A percentile compares a stretch with the other conserved stretches of the same genome.
Evolutionary conservation across 2,888 invertebrate genomes (phyloP).

Genomic region (Yponomeuta malinellus): DNA sequence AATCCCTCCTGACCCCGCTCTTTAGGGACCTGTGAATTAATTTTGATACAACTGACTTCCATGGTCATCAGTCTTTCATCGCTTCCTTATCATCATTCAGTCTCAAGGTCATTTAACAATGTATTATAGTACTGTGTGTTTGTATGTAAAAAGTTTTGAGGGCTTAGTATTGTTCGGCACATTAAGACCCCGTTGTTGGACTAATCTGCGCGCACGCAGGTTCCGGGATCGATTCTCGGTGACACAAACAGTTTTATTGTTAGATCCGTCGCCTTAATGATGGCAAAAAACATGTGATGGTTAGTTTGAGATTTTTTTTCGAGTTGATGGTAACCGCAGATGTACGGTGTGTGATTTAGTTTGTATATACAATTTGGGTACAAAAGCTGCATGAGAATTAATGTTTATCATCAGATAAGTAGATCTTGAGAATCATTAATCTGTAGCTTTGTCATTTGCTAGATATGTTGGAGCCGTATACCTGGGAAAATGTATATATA

Average conservation of each 20-base stretch:
- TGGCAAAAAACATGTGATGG: background rate
- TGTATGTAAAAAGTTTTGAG: background rate
- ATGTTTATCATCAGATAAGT: too few relatives aligned
- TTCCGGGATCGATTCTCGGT: background rate
- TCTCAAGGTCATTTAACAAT: background rate
- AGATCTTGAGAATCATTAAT: too few relatives aligned
- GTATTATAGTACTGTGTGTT: background rate
- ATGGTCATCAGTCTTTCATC: background rate
- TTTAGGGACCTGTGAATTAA: background rate
- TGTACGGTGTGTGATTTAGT: background rate
- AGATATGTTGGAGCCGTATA: too few relatives aligned
- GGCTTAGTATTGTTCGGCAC: conserved; percentile 1
- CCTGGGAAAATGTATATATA: too few relatives aligned
- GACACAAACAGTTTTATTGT: conserved; percentile 4
- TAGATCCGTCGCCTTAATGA: conserved; percentile 11
- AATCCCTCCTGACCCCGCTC: too few relatives aligned
- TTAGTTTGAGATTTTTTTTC: background rate
- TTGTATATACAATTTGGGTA: background rate
- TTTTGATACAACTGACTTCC: background rate
- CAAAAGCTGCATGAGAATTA: too few relatives aligned
- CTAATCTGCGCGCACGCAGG: background rate
- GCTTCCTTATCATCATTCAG: background rate
- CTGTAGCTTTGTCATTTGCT: too few relatives aligned
- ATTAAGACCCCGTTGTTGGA: background rate
- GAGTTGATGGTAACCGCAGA: background rate